These are phyloP conservation scores for Nysson spinosus DNA, from an alignment of 2,888 invertebrate species.

Conservation along the genomic window DNA sequence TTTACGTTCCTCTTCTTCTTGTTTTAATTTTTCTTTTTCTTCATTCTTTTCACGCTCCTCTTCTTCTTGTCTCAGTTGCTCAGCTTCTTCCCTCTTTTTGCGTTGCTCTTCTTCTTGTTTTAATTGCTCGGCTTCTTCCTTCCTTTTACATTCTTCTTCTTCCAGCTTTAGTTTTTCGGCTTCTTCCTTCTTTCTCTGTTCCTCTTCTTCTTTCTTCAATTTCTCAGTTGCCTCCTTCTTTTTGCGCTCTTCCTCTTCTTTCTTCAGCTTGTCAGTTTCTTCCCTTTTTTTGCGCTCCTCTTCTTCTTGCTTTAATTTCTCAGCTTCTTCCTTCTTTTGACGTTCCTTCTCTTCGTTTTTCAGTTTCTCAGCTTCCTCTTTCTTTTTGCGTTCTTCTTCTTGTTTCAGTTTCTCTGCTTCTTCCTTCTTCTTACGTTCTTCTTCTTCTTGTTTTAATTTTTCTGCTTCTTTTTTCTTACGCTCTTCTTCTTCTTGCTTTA, in stretches of 20 bases:
- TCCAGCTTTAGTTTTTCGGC: conserved; percentile 34
- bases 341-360: conserved; percentile 17
- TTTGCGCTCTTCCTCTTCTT: conserved; percentile 35
- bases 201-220: conserved; percentile 34
- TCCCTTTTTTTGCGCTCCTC: conserved; percentile 58
- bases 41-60: conserved; percentile 45
- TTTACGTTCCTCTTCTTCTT: conserved; percentile 34
- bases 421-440: conserved; percentile 40
- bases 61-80: conserved; percentile 36
- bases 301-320: conserved; percentile 23
- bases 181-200: conserved; percentile 68
- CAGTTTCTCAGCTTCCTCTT: conserved; percentile 30
- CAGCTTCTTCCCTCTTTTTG: conserved; percentile 48
- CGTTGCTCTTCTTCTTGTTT: conserved; percentile 50
- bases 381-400: conserved; percentile 23
- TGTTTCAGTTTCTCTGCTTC: conserved; percentile 50
- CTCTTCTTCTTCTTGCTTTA: conserved; percentile 33
- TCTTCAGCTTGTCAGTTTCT: conserved; percentile 65
- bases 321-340: conserved; percentile 47
- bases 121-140: conserved; percentile 46
- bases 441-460: conserved; percentile 37
- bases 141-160: conserved; percentile 39
- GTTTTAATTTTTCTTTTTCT: conserved; percentile 41
- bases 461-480: conserved; percentile 40
- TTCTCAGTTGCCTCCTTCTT: conserved; percentile 44